Percentiles rank a stretch among this genome's conserved stretches.
Evolutionary conservation across 2,113 vertebrate species (phyloP).

Genomic region (Lepidiolamprologus cunningtoni): DNA sequence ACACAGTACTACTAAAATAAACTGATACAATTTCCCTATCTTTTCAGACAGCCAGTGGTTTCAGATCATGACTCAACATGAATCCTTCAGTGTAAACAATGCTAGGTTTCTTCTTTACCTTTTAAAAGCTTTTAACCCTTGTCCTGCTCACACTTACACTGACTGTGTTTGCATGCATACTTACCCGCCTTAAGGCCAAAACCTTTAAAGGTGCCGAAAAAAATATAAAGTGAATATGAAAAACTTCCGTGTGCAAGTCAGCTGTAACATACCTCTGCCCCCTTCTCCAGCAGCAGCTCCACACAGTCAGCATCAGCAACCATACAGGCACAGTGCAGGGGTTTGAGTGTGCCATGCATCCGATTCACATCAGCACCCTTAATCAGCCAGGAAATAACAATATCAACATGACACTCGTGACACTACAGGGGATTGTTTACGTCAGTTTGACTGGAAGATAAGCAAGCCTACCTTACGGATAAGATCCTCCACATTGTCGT

Average conservation of each 20-base stretch:
- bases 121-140: not conserved
- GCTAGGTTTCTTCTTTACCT: not conserved
- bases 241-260: not conserved
- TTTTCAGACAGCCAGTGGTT: not conserved
- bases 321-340: conserved; percentile 97
- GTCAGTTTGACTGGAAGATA: not conserved
- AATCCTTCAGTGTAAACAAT: not conserved
- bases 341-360: conserved; percentile 92
- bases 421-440: not conserved
- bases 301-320: conserved; percentile 92
- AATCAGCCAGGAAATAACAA: not conserved
- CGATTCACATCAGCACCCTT: conserved; percentile 95
- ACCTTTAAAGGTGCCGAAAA: not conserved
- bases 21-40: not conserved
- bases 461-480: conserved; percentile 81
- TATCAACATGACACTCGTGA: not conserved
- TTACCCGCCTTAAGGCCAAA: not conserved
- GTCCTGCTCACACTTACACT: not conserved
- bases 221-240: not conserved
- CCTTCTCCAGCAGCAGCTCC: conserved; percentile 91
- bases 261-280: conserved; percentile 79
- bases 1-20: not conserved
- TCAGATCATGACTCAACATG: not conserved
- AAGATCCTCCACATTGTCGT: conserved; percentile 93
- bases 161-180: not conserved